These are phyloP conservation scores for Cebus imitator DNA, from an alignment of 2,113 vertebrate genomes.

Conservation along the genomic window DNA sequence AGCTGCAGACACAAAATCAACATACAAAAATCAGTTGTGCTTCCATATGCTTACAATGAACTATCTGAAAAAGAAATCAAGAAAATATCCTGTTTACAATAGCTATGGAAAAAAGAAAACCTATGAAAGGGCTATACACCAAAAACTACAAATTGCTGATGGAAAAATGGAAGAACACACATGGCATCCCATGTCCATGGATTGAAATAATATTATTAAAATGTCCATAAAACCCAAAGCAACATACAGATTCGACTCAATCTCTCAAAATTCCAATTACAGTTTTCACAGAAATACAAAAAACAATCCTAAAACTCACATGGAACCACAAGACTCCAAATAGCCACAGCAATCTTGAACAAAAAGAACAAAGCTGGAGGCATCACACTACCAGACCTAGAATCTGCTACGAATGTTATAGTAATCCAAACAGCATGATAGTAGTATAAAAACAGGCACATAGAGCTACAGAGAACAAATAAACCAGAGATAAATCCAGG, in stretches of 20 bases:
- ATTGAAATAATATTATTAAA: neutral
- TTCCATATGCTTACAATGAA: neutral
- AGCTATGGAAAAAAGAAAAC: neutral
- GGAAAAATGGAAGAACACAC: neutral
- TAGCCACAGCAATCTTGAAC: neutral
- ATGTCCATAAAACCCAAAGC: neutral
- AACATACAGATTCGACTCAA: neutral
- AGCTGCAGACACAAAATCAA: neutral
- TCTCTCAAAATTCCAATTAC: neutral
- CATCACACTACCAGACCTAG: neutral
- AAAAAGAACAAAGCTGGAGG: neutral
- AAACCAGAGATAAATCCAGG: neutral
- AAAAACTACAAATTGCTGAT: neutral
- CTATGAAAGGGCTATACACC: neutral
- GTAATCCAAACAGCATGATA: neutral
- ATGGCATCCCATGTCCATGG: neutral
- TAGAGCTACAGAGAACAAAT: neutral
- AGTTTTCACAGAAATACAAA: neutral
- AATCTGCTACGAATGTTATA: neutral
- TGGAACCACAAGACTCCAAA: neutral
- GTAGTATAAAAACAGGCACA: neutral
- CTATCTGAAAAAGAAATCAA: neutral
- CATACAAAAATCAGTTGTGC: neutral
- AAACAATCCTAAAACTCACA: neutral
- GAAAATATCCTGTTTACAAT: neutral